These are phyloP conservation scores for Philonicus albiceps DNA, from an alignment of 2,888 invertebrate genomes.

Conservation along the genomic window DNA sequence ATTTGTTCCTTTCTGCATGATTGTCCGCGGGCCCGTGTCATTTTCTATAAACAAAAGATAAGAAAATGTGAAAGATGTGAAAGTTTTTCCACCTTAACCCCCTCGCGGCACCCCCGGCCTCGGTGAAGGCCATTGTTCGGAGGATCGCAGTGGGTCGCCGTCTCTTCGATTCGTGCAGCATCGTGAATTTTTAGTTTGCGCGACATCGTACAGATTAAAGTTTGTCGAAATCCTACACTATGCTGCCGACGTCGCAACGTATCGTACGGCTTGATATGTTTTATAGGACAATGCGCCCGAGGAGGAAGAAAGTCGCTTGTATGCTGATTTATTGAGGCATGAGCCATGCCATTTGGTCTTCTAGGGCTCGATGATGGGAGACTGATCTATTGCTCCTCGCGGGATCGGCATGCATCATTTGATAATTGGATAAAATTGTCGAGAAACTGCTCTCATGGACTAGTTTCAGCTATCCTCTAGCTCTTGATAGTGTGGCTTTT, in stretches of 20 bases:
- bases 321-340: not conserved
- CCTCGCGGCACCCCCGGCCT: not conserved
- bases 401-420: not conserved
- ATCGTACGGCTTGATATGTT: not conserved
- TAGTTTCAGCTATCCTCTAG: not conserved
- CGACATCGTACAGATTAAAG: not conserved
- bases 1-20: not conserved
- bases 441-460: not conserved
- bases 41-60: conserved; percentile 16
- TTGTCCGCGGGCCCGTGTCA: conserved; percentile 5
- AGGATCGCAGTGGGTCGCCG: not conserved
- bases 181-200: not conserved
- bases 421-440: not conserved
- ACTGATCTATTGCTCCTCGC: not conserved
- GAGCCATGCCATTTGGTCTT: not conserved
- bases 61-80: conserved; percentile 28
- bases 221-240: not conserved
- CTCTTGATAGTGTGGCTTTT: not conserved
- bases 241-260: not conserved
- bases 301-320: not conserved
- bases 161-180: not conserved
- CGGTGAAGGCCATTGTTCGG: not conserved
- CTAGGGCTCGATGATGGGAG: not conserved
- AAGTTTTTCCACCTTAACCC: not conserved
- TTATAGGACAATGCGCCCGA: not conserved